phyloP scores from a whole-genome alignment of 2,888 invertebrate genomes.

The Phyto melanocephala region DNA sequence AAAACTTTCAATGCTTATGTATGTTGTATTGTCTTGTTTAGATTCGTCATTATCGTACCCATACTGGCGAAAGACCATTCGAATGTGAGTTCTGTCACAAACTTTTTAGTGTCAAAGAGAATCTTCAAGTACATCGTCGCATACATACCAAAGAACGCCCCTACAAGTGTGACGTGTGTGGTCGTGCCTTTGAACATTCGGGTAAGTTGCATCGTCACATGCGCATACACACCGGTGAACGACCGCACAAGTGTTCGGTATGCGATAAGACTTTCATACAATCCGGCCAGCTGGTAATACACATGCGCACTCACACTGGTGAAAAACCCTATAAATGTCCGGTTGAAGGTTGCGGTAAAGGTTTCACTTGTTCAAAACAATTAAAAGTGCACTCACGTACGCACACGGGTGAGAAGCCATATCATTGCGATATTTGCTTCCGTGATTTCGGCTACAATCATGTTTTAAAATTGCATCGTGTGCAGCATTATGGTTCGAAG shows the following conservation, averaged over 20 bases:
- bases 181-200: slow-evolving; percentile 93
- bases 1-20: not conserved
- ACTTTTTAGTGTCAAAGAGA: slow-evolving; percentile 95
- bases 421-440: slow-evolving; percentile 93
- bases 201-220: slow-evolving; percentile 94
- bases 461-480: slow-evolving; percentile 92
- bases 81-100: slow-evolving; percentile 95
- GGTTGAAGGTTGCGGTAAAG: slow-evolving; percentile 91
- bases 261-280: slow-evolving; percentile 95
- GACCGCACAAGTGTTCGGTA: slow-evolving; percentile 92
- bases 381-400: slow-evolving; percentile 94
- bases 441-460: slow-evolving; percentile 95
- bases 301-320: slow-evolving; percentile 92
- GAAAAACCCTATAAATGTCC: slow-evolving; percentile 92
- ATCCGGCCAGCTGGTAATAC: slow-evolving; percentile 93
- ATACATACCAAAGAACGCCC: slow-evolving; percentile 95
- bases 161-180: slow-evolving; percentile 93
- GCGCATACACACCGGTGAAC: slow-evolving; percentile 92
- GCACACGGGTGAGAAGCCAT: slow-evolving; percentile 94
- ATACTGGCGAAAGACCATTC: slow-evolving; percentile 94
- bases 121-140: slow-evolving; percentile 91
- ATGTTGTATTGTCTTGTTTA: slow-evolving; percentile 49
- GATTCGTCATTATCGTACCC: slow-evolving; percentile 90
- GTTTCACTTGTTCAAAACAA: slow-evolving; percentile 95
- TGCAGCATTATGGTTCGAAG: slow-evolving; percentile 94